Evolutionary conservation across 2,113 vertebrate genomes (phyloP), one percentile per base, ranked within the genome.

Genomic region (Menidia beryllina): DNA sequence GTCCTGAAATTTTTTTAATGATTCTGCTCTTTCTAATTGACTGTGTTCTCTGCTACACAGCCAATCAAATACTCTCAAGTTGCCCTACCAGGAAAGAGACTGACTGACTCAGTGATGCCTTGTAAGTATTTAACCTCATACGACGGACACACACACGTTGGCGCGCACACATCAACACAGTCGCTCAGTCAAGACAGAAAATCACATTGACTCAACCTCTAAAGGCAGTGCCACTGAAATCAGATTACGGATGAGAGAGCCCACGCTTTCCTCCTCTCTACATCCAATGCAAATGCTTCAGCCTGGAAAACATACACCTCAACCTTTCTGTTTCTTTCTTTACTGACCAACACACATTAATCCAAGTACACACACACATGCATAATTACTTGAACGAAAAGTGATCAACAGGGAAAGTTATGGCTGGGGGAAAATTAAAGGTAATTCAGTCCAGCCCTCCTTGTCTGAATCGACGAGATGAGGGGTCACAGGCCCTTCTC

Each of bases 351-450:
- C 36, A 41, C 55, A 69, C 79, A 62, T 47, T 43, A 74, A 64
- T 38, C 20, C 64, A 25, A 19, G 12, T 30, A 39, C 47, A 54
- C 48, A 56, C 76, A 64, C 75, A 58, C 67, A 67, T 21, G 36
- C 69, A 67, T 71, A 51, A 58, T 69, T 61, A 61, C 69, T 79
- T 9, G 51, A 67, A 69, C 58, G 82, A 72, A 86, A 90, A 93
- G 94, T 95, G 86, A 89, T 93, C 85, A 85, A 85, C 94, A 91
- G 9, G 77, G 85, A 85, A 88, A 91, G 88, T 82, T 86, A 92
- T 85, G 89, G 90, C 85, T 79, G 61, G 84, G 85, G 84, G 77
- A 78, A 84, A 86, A 87, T 79, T 89, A 82, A 85, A 76, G 84
- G 81, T 92, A 92, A 92, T 93, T 87, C 91, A 83, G 89, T 91